A percentile compares a stretch with the other conserved stretches of the same genome.
phyloP scores from a whole-genome alignment of 2,888 invertebrate genomes.

The Meteorus colon region DNA sequence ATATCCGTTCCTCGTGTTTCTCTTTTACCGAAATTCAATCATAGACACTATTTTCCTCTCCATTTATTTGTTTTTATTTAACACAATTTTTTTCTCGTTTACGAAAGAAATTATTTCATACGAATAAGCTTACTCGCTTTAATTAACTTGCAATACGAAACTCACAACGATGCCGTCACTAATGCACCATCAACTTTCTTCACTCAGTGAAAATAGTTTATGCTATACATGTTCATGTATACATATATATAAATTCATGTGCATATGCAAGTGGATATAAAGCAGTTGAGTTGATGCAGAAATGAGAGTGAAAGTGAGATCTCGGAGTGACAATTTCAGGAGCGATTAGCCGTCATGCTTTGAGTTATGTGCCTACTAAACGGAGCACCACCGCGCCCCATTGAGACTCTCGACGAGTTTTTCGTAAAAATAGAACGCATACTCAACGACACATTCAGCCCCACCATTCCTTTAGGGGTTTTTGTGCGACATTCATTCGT shows the following conservation, averaged over 20 bases:
- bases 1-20: too few species aligned
- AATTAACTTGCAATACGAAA: slow-evolving; percentile 2
- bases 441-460: slow-evolving; percentile 44
- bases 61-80: too few species aligned
- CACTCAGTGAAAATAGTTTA: background rate
- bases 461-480: slow-evolving; percentile 33
- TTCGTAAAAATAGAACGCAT: slow-evolving; percentile 67
- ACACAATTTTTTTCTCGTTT: too few species aligned
- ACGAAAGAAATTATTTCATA: too few species aligned
- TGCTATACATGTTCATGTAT: background rate
- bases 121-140: background rate
- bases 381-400: slow-evolving; percentile 65
- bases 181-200: slow-evolving; percentile 54
- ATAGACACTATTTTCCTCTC: too few species aligned
- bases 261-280: slow-evolving; percentile 27
- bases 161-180: slow-evolving; percentile 58
- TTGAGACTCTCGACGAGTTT: slow-evolving; percentile 62
- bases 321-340: slow-evolving; percentile 70
- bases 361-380: slow-evolving; percentile 70
- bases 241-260: slow-evolving; percentile 10
- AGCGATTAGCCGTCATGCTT: slow-evolving; percentile 72
- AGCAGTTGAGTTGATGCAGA: slow-evolving; percentile 14
- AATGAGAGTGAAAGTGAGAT: slow-evolving; percentile 61
- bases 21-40: too few species aligned
- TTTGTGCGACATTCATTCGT: slow-evolving; percentile 15